Conservation (phyloP, 2,113 vertebrate species). For the Dicaeum eximium region DNA sequence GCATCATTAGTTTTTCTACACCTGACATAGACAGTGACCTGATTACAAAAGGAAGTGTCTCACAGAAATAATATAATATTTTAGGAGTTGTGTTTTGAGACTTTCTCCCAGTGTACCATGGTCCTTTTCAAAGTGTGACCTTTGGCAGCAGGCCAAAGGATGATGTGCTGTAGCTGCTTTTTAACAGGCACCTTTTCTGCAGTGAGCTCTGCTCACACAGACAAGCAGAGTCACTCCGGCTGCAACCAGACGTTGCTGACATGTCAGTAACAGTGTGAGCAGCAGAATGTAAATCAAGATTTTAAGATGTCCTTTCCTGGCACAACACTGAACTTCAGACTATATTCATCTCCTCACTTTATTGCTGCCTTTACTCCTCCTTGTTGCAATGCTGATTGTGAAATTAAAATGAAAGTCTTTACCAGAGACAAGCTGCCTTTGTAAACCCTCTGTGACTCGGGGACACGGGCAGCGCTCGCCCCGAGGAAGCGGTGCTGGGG, state of each 20-base stretch:
- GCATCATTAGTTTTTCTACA: neutral
- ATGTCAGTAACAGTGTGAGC: neutral
- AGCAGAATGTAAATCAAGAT: constrained; percentile 14
- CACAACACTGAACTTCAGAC: neutral
- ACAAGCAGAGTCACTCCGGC: neutral
- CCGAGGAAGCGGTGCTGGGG: fast-evolving
- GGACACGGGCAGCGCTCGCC: neutral
- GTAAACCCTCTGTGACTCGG: neutral
- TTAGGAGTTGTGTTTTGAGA: neutral
- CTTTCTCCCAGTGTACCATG: neutral
- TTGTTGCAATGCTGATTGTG: neutral
- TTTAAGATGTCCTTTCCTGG: neutral
- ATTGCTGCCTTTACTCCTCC: neutral
- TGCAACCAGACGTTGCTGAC: neutral
- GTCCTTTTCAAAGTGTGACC: neutral
- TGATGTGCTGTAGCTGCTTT: neutral
- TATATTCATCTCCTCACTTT: neutral
- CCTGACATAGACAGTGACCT: neutral
- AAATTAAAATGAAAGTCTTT: constrained; percentile 21
- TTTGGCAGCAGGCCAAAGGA: neutral
- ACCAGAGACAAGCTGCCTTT: neutral
- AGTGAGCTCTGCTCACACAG: neutral
- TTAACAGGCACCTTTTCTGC: neutral
- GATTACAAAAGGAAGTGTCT: neutral
- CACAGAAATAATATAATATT: neutral